These are phyloP conservation scores for Tachysurus vachellii DNA, from an alignment of 2,113 vertebrate species.

Conservation along the genomic window DNA sequence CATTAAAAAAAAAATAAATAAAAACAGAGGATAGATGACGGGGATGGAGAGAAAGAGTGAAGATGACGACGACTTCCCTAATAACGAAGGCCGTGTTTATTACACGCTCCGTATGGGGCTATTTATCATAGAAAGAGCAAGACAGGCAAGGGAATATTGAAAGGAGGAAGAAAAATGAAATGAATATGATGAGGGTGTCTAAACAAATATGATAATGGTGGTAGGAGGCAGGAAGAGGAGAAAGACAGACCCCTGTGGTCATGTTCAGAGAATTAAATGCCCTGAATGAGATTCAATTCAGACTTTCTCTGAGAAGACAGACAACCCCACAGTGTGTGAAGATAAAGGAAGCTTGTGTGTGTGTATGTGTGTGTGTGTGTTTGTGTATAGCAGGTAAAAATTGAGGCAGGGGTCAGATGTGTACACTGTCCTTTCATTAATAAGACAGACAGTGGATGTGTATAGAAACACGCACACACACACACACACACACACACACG, in stretches of 20 bases:
- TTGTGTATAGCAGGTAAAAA: not conserved
- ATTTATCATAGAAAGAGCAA: constrained; percentile 35
- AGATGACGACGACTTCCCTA: constrained; percentile 1
- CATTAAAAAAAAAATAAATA: constrained; percentile 2
- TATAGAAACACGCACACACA: not conserved
- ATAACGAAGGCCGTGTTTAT: constrained; percentile 49
- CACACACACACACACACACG: not conserved
- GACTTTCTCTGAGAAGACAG: not conserved
- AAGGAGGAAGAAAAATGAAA: constrained; percentile 1
- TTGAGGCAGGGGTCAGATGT: not conserved
- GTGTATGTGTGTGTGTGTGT: not conserved
- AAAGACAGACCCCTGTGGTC: not conserved
- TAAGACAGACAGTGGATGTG: not conserved
- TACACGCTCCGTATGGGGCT: constrained; percentile 34
- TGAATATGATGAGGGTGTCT: not conserved
- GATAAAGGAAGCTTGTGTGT: not conserved
- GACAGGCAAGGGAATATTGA: not conserved
- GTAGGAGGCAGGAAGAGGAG: not conserved
- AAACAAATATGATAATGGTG: constrained; percentile 38
- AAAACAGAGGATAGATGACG: not conserved
- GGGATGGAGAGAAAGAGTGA: not conserved
- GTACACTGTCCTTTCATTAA: not conserved
- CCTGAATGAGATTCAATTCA: constrained; percentile 22
- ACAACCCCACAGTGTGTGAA: not conserved
- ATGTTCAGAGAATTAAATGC: constrained; percentile 6